These are phyloP conservation scores for Lethenteron reissneri DNA, from an alignment of 2,113 vertebrate genomes.

Conservation along the genomic window DNA sequence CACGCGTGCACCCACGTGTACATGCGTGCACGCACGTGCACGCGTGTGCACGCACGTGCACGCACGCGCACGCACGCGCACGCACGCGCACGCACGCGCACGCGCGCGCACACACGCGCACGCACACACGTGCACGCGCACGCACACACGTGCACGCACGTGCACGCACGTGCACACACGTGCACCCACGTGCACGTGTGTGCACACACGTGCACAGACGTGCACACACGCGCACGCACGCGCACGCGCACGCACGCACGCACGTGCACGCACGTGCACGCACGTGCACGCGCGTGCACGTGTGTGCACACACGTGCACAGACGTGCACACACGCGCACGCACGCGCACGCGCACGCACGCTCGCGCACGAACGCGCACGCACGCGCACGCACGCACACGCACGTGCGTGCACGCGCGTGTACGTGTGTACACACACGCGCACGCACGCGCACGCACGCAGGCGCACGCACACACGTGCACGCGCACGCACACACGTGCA, in stretches of 20 bases:
- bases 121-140: neutral
- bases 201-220: neutral
- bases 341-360: conserved; percentile 1
- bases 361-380: neutral
- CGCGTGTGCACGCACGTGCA: neutral
- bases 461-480: neutral
- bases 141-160: neutral
- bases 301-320: too few relatives aligned
- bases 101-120: neutral
- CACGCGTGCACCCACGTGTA: neutral
- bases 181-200: neutral
- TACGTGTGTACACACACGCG: too few relatives aligned
- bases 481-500: neutral
- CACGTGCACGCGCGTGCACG: neutral
- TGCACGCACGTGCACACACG: neutral
- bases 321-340: neutral
- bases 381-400: neutral
- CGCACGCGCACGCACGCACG: neutral
- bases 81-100: neutral
- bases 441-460: neutral
- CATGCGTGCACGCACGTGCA: neutral
- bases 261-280: neutral
- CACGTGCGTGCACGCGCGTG: too few relatives aligned
- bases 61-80: neutral
- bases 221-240: neutral